phyloP scores from a whole-genome alignment of 1,140 invertebrate genomes.

The Thaumetopoea pityocampa region DNA sequence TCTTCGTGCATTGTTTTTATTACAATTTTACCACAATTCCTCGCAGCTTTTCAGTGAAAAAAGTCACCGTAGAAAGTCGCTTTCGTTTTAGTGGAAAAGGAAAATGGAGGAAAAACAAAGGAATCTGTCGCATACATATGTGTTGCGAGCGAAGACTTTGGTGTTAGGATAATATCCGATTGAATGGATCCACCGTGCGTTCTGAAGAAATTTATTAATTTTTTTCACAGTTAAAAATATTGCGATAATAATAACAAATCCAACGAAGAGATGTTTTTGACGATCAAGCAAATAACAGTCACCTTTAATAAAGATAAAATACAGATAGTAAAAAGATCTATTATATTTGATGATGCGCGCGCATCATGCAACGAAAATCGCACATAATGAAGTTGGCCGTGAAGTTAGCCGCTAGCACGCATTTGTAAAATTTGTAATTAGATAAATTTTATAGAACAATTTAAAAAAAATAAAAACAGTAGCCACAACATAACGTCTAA shows the following conservation, averaged over 20 bases:
- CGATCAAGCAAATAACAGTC: too few relatives aligned
- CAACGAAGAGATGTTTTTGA: not conserved
- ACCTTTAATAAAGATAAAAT: not conserved
- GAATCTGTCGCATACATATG: conserved; percentile 49
- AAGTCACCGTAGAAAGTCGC: conserved; percentile 57
- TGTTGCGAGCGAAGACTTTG: conserved; percentile 31
- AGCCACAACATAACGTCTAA: too few relatives aligned
- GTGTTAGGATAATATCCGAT: conserved; percentile 27
- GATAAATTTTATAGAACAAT: too few relatives aligned
- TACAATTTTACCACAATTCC: conserved; percentile 59
- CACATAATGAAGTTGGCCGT: too few relatives aligned
- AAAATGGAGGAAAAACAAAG: conserved; percentile 54
- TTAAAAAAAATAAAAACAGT: too few relatives aligned
- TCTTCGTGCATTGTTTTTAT: conserved; percentile 61
- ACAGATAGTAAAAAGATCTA: too few relatives aligned
- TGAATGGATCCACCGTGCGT: conserved; percentile 17
- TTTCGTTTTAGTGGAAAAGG: conserved; percentile 58
- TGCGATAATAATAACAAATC: not conserved
- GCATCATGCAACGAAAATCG: too few relatives aligned
- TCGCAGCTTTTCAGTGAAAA: conserved; percentile 54
- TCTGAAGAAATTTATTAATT: conserved; percentile 16
- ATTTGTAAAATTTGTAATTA: too few relatives aligned
- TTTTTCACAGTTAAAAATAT: conserved; percentile 6
- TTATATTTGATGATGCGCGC: too few relatives aligned
- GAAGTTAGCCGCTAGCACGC: too few relatives aligned